phyloP scores from a whole-genome alignment of 2,113 vertebrate genomes.

The Oncorhynchus keta region DNA sequence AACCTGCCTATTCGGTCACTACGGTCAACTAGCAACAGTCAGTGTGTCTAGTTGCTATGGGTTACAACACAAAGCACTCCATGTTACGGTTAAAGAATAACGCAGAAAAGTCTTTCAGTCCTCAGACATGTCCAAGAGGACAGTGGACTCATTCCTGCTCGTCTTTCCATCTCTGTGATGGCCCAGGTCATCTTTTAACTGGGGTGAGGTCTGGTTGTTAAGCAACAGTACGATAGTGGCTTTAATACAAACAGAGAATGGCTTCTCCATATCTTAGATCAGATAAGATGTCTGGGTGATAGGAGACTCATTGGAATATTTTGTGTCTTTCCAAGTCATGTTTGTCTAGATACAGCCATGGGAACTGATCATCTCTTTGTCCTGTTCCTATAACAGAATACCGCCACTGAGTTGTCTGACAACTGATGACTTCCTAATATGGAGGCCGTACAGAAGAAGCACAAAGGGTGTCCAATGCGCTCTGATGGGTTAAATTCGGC shows the following conservation, averaged over 20 bases:
- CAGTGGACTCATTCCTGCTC: neutral
- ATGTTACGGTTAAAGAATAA: too few species aligned
- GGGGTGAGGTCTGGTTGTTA: neutral
- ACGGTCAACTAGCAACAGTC: slow-evolving; percentile 13
- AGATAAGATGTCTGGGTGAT: neutral
- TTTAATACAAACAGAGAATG: neutral
- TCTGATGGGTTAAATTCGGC: too few species aligned
- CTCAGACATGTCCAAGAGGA: neutral
- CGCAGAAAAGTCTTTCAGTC: too few species aligned
- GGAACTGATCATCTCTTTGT: too few species aligned
- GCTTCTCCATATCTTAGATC: neutral
- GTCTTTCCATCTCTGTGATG: neutral
- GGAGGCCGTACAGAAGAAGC: too few species aligned
- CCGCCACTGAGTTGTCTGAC: too few species aligned
- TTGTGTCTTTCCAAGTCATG: neutral
- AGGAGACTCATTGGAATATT: neutral
- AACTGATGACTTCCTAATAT: too few species aligned
- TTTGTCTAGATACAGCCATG: neutral
- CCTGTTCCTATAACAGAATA: too few species aligned
- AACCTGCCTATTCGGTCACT: slow-evolving; percentile 3
- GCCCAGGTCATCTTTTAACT: neutral
- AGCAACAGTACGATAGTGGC: neutral
- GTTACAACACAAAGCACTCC: neutral
- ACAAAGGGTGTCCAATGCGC: too few species aligned
- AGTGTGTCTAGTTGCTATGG: neutral